phyloP scores from a whole-genome alignment of 2,113 vertebrate genomes.

The Coryphaenoides rupestris region DNA sequence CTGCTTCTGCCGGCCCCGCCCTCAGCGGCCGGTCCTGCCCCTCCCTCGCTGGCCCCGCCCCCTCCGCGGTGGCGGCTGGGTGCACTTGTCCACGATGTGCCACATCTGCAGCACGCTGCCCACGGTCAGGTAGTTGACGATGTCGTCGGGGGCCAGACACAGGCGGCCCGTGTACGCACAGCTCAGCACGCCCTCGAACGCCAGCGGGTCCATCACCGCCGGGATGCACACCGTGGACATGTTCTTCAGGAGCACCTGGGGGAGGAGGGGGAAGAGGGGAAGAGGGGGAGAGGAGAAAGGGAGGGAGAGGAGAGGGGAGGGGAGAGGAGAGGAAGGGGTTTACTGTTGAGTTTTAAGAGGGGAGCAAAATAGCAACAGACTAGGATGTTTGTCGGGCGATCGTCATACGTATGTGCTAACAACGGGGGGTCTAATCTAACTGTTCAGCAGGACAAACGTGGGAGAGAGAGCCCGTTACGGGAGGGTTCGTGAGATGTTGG shows the following conservation, averaged over 20 bases:
- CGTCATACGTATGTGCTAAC: too few relatives aligned
- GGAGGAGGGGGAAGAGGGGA: not conserved
- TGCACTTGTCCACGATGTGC: slow-evolving; percentile 96
- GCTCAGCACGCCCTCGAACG: slow-evolving; percentile 86
- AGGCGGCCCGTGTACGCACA: slow-evolving; percentile 88
- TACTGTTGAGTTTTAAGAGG: too few relatives aligned
- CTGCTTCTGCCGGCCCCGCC: slow-evolving; percentile 31
- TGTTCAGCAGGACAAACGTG: too few relatives aligned
- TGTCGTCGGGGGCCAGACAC: slow-evolving; percentile 82
- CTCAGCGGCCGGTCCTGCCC: slow-evolving; percentile 9
- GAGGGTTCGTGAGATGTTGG: too few relatives aligned
- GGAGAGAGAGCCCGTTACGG: too few relatives aligned
- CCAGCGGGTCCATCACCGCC: slow-evolving; percentile 84
- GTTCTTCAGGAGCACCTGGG: slow-evolving; percentile 87
- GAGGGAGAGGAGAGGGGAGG: not conserved
- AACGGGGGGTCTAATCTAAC: too few relatives aligned
- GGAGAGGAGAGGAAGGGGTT: not conserved
- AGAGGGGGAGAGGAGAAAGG: not conserved
- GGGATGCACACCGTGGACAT: slow-evolving; percentile 86
- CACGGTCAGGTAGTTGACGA: slow-evolving; percentile 91
- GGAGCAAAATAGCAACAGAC: not conserved
- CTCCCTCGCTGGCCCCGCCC: slow-evolving; percentile 30
- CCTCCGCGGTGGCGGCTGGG: slow-evolving; percentile 61
- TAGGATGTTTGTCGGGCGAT: too few relatives aligned
- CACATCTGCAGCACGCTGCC: slow-evolving; percentile 96